Base-by-base conservation (phyloP, 37 sponge, comb jelly and placozoan genomes). In the Halichondria panicea region DNA sequence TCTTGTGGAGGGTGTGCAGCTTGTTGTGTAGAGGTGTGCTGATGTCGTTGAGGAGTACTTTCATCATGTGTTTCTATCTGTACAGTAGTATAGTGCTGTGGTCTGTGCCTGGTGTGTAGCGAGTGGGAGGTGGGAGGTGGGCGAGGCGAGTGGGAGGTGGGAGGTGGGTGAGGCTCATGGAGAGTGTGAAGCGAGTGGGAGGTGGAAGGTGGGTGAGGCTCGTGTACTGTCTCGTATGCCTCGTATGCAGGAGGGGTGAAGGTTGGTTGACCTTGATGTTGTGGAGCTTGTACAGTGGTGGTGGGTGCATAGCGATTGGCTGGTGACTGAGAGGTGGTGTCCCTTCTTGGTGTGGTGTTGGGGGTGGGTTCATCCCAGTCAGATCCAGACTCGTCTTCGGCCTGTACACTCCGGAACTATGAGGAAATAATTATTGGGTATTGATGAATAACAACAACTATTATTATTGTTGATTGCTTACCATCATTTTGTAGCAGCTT, bases 301-400 rank as follows among this genome's bases (percentile, higher is more conserved):
- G 64, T 33, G 12, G 63, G 34, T 40, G n/a, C n/a, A n/a, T n/a
- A n/a, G n/a, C n/a, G n/a, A n/a, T 50, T 25, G 48, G 76, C 2
- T 6, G 56, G 27, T 55, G 72, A 34, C 35, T 25, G 55, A 30
- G 71, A 52, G 48, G 46, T 58, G 52, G 52, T 15, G 52, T 18
- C 56, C 4, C 56, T 7, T 25, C 9, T 41, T 3, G 67, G 67
- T n/a, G 67, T 35, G 67, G 43, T 40, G 24, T 66, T 41, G 1
- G 67, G 67, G 3, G 67, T 72, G 38, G 42, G 43, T 19, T 72
- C 66, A 64, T 82, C 82, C 82, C 82, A 82, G 55, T 82, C 82
- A 39, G 63, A 58, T 21, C 43, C 74, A 3, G 72, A 71, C 41
- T 82, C 82, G 31, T 82, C 82, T 5, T 73, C 72, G 30, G 34